A percentile compares a stretch with the other conserved stretches of the same genome.
phyloP scores from a whole-genome alignment of 1,140 invertebrate genomes.

The Eulimnadia texana region DNA sequence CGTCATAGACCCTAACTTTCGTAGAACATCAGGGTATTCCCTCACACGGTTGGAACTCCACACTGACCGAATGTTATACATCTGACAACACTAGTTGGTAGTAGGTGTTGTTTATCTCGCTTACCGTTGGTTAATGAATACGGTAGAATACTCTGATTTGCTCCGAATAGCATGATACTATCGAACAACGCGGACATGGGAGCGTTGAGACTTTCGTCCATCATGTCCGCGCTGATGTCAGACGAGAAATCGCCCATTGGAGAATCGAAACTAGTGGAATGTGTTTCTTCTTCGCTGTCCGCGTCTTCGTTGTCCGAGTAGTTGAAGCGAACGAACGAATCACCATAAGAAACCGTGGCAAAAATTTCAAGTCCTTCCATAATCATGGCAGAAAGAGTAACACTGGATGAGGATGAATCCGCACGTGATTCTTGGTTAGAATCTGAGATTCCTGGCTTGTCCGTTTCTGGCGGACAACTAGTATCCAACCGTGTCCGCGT shows the following conservation, averaged over 20 bases:
- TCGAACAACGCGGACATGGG: constrained; percentile 49
- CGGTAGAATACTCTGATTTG: constrained; percentile 60
- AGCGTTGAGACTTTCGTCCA: constrained; percentile 41
- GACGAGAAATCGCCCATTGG: neutral
- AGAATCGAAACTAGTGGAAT: neutral
- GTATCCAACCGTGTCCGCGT: no score
- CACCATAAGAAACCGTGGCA: neutral
- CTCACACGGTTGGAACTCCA: no score
- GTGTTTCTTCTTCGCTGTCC: neutral
- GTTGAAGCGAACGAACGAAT: neutral
- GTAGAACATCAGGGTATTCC: no score
- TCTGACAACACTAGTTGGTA: no score
- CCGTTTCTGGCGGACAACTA: no score
- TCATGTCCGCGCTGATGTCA: neutral
- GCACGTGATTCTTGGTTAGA: no score
- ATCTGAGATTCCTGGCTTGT: no score
- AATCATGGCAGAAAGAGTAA: constrained; percentile 4
- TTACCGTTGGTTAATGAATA: neutral
- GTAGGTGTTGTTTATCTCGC: neutral
- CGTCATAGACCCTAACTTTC: no score
- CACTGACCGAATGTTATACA: no score
- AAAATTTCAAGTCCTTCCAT: constrained; percentile 15
- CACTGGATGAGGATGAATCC: neutral
- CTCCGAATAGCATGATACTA: constrained; percentile 59
- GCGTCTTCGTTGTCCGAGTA: constrained; percentile 1